Evolutionary conservation across 2,888 invertebrate species (phyloP).

Genomic region (Heteromyza rotundicornis): DNA sequence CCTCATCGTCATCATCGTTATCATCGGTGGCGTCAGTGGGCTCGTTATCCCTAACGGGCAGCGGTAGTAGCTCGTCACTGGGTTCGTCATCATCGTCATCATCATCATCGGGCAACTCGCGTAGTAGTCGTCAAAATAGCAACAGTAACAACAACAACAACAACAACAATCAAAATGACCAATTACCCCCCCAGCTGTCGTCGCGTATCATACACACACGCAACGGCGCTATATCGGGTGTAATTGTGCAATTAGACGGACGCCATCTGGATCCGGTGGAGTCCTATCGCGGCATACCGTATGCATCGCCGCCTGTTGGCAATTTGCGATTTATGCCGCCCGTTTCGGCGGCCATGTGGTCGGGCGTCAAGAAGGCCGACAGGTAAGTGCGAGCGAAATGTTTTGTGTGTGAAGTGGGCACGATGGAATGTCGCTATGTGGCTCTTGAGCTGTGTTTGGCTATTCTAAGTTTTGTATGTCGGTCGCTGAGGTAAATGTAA

Average conservation of each 20-base stretch:
- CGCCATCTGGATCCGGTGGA: conserved; percentile 87
- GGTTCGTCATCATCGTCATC: conserved; percentile 17
- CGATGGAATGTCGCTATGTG: neutral
- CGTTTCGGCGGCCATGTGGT: conserved; percentile 91
- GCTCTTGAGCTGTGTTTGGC: neutral
- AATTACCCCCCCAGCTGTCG: conserved; percentile 68
- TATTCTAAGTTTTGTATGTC: neutral
- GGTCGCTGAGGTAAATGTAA: too few relatives aligned
- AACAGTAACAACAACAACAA: conserved; percentile 35
- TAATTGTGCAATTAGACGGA: conserved; percentile 81
- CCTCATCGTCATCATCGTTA: conserved; percentile 22
- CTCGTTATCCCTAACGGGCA: conserved; percentile 45
- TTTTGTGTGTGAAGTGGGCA: too few relatives aligned
- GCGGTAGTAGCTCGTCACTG: conserved; percentile 27
- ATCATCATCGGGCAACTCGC: conserved; percentile 17
- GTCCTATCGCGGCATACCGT: conserved; percentile 91
- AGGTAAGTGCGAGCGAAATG: conserved; percentile 58
- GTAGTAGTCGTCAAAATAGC: conserved; percentile 32
- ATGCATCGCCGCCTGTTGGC: conserved; percentile 90
- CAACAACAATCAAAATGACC: conserved; percentile 57
- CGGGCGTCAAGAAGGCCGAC: conserved; percentile 86
- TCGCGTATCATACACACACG: conserved; percentile 87
- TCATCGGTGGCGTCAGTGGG: conserved; percentile 40
- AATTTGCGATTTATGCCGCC: conserved; percentile 95
- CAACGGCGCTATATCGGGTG: conserved; percentile 85